Conservation (phyloP, 92 coral and sea anemone species). For the Phenganax stokvisi region DNA sequence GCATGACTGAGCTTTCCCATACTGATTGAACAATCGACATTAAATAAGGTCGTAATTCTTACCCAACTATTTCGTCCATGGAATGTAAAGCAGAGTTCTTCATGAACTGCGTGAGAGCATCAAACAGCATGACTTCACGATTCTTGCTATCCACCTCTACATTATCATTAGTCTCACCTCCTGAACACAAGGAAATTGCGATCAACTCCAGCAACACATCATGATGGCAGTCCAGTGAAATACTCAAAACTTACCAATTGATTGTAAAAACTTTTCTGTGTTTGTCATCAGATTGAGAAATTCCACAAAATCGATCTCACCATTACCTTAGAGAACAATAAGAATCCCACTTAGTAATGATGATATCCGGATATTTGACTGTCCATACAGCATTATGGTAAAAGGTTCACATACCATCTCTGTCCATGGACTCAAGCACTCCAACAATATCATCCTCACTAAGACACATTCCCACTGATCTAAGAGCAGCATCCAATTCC, state of each 20-base stretch:
- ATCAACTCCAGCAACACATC: not conserved
- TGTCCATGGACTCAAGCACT: slow-evolving; percentile 80
- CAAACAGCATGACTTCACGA: slow-evolving; percentile 71
- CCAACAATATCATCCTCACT: slow-evolving; percentile 70
- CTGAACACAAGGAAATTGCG: not conserved
- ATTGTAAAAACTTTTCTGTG: slow-evolving; percentile 84
- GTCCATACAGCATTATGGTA: not conserved
- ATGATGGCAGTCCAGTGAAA: not conserved
- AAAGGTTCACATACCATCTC: slow-evolving; percentile 57
- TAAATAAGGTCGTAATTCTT: not conserved
- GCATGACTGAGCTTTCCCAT: too few relatives aligned
- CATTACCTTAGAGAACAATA: slow-evolving; percentile 61
- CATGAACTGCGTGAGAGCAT: slow-evolving; percentile 95
- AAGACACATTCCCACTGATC: slow-evolving; percentile 78
- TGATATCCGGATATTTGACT: not conserved
- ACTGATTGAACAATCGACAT: not conserved
- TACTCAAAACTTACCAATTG: slow-evolving; percentile 47
- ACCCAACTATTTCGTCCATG: slow-evolving; percentile 94
- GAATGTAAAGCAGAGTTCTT: slow-evolving; percentile 93
- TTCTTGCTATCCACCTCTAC: slow-evolving; percentile 33
- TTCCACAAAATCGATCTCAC: slow-evolving; percentile 89
- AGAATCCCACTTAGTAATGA: not conserved
- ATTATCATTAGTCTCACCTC: not conserved
- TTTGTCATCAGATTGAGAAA: slow-evolving; percentile 96
- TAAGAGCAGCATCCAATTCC: slow-evolving; percentile 81